phyloP scores from a whole-genome alignment of 1,140 invertebrate species.

The Lamellibrachia luymesi region DNA sequence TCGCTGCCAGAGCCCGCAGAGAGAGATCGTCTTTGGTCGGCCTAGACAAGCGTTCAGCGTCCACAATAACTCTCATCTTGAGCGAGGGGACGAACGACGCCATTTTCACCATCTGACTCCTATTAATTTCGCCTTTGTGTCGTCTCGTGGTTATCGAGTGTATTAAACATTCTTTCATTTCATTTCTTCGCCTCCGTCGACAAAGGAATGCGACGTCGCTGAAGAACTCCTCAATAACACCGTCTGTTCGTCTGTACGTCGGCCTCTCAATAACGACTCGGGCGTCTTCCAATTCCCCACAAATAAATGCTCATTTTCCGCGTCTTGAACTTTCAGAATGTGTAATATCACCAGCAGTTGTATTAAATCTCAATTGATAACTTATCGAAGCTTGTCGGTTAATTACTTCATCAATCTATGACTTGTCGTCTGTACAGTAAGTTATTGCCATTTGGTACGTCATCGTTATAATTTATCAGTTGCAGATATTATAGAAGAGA shows the following conservation, averaged over 20 bases:
- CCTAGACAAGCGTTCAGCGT: neutral
- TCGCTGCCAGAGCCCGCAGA: neutral
- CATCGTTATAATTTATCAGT: neutral
- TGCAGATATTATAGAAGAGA: neutral
- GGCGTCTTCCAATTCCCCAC: neutral
- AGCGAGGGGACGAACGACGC: neutral
- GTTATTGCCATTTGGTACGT: neutral
- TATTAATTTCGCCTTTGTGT: slow-evolving; percentile 1
- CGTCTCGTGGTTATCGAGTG: neutral
- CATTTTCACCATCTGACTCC: neutral
- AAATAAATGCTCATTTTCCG: neutral
- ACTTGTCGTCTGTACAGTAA: neutral
- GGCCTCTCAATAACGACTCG: neutral
- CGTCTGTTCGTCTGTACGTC: neutral
- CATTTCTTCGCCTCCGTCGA: neutral
- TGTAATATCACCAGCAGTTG: neutral
- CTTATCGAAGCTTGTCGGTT: neutral
- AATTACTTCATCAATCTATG: neutral
- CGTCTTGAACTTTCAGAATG: slow-evolving; percentile 1
- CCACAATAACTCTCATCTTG: neutral
- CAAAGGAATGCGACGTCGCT: neutral
- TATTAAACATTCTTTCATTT: slow-evolving; percentile 6
- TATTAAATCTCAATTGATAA: neutral
- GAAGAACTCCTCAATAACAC: neutral
- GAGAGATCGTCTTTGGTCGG: neutral